These are phyloP conservation scores for Sebastes flavidus DNA, from an alignment of 2,797 vertebrate species.

Conservation along the genomic window DNA sequence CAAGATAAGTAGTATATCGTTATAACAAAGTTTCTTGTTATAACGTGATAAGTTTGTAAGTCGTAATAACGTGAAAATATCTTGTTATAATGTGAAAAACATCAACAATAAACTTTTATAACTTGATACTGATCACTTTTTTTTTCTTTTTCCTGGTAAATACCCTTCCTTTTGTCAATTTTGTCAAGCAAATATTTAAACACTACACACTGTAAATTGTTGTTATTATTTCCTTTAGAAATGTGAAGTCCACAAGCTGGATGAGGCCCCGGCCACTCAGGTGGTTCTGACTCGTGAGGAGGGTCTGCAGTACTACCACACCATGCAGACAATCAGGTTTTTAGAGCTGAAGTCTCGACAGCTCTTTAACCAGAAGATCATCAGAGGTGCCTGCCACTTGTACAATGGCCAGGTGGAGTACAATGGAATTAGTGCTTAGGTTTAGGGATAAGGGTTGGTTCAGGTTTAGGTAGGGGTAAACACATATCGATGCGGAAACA, in stretches of 20 bases:
- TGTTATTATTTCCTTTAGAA: neutral
- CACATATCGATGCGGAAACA: too few relatives aligned
- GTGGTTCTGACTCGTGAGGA: neutral
- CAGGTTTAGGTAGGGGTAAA: too few relatives aligned
- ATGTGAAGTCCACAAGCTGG: neutral
- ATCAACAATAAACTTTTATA: too few relatives aligned
- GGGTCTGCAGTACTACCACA: neutral
- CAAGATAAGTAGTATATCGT: neutral
- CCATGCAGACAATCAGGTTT: neutral
- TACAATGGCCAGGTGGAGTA: neutral
- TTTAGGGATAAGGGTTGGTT: too few relatives aligned
- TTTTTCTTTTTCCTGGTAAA: neutral
- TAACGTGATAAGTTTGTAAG: too few relatives aligned
- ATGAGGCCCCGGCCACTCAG: neutral
- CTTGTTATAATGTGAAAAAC: too few relatives aligned
- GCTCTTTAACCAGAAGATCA: neutral
- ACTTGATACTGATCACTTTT: too few relatives aligned
- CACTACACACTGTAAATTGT: neutral
- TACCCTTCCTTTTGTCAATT: neutral
- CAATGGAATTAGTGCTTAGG: neutral
- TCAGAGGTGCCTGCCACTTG: neutral
- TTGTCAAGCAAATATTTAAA: neutral
- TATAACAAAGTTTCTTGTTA: neutral
- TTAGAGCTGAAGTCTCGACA: neutral
- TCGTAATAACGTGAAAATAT: too few relatives aligned